A percentile compares a stretch with the other conserved stretches of the same genome.
Evolutionary conservation across 2,113 vertebrate genomes (phyloP).

Genomic region (Accipiter virgatus): DNA sequence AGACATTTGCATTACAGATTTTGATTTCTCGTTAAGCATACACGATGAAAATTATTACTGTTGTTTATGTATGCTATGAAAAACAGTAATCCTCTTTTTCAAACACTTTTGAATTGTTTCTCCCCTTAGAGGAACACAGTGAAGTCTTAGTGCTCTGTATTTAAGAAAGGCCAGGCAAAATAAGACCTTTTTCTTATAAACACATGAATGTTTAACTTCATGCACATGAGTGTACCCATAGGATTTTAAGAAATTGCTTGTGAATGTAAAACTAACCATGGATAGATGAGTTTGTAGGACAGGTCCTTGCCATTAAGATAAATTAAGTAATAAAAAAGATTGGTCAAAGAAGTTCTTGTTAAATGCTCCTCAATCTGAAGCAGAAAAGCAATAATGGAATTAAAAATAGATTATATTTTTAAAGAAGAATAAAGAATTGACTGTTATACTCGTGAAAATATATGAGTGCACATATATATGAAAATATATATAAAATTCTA

Average conservation of each 20-base stretch:
- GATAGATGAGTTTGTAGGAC: not conserved
- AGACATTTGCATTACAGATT: conserved; percentile 36
- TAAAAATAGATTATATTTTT: not conserved
- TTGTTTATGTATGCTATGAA: not conserved
- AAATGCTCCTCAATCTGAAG: not conserved
- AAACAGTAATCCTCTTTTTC: conserved; percentile 34
- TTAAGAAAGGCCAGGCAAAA: not conserved
- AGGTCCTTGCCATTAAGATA: not conserved
- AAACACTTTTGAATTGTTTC: conserved; percentile 41
- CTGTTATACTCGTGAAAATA: not conserved
- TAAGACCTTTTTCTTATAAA: not conserved
- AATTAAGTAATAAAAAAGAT: not conserved
- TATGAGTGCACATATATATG: too few relatives aligned
- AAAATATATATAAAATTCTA: not conserved
- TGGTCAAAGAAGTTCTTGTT: not conserved
- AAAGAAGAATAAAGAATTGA: not conserved
- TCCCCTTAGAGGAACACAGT: conserved; percentile 5
- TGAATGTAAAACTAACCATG: not conserved
- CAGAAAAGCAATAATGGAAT: not conserved
- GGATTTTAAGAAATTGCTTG: not conserved
- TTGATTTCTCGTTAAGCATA: not conserved
- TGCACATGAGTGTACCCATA: not conserved
- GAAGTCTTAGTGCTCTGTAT: not conserved
- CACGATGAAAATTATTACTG: conserved; percentile 7
- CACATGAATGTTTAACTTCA: not conserved